Conservation (phyloP, 2,888 invertebrate genomes). For the Microctonus brassicae region DNA sequence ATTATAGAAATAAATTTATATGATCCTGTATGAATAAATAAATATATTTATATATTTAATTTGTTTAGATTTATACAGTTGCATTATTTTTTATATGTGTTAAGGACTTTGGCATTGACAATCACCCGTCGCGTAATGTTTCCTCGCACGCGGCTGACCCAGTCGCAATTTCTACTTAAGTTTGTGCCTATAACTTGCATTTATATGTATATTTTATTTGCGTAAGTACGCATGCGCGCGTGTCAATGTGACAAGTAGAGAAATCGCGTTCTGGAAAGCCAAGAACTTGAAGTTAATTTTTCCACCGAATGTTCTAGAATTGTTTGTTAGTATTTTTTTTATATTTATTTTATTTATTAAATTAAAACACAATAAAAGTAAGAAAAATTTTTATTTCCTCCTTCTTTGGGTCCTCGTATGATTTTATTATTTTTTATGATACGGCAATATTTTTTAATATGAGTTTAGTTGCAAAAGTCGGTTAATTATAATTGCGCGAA, state of each 20-base stretch:
- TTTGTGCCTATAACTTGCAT: slow-evolving; percentile 12
- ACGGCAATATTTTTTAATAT: slow-evolving; percentile 1
- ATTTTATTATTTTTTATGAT: slow-evolving; percentile 11
- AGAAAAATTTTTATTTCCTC: too few species aligned
- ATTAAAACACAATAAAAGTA: background rate
- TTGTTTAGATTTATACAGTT: too few species aligned
- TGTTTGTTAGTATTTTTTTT: slow-evolving; percentile 10
- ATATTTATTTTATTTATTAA: background rate
- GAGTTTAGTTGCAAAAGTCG: background rate
- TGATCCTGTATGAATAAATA: too few species aligned
- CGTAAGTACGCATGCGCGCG: slow-evolving; percentile 7
- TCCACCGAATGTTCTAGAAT: slow-evolving; percentile 17
- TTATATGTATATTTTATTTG: slow-evolving; percentile 1
- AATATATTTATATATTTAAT: too few species aligned
- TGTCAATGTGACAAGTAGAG: slow-evolving; percentile 49
- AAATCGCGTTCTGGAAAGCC: slow-evolving; percentile 52
- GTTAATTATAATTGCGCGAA: slow-evolving; percentile 9
- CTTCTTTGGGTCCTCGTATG: too few species aligned
- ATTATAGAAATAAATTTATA: too few species aligned
- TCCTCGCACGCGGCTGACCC: slow-evolving; percentile 46
- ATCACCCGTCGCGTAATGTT: slow-evolving; percentile 32
- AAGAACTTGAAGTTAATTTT: slow-evolving; percentile 34
- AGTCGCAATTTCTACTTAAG: slow-evolving; percentile 48
- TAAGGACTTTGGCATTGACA: slow-evolving; percentile 33
- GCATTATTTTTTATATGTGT: background rate